Percentiles rank a stretch among this genome's conserved stretches.
phyloP scores from a whole-genome alignment of 2,797 vertebrate genomes.

The Spondyliosoma cantharus region DNA sequence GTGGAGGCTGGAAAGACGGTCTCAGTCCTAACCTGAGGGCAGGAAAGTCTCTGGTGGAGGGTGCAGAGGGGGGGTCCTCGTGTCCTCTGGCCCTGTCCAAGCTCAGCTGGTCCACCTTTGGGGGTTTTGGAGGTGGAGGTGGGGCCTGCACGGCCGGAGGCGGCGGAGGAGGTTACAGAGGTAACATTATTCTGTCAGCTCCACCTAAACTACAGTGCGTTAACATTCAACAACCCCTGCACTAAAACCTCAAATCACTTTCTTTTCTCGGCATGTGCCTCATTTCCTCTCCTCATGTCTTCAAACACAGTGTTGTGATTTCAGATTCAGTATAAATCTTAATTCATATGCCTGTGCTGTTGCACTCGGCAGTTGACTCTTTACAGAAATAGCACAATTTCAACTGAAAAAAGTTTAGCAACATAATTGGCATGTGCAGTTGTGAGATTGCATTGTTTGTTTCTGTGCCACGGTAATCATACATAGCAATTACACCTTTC shows the following conservation, averaged over 20 bases:
- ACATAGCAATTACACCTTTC: neutral
- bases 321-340: neutral
- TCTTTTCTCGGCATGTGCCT: neutral
- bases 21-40: constrained; percentile 76
- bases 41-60: constrained; percentile 88
- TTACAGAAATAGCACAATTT: neutral
- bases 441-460: neutral
- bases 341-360: neutral
- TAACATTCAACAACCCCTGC: neutral
- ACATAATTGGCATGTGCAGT: neutral
- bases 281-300: neutral
- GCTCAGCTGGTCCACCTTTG: constrained; percentile 88
- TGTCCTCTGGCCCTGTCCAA: constrained; percentile 86
- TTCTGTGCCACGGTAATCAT: neutral
- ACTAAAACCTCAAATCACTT: neutral
- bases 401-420: neutral
- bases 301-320: neutral
- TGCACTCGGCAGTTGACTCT: neutral
- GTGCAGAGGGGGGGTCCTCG: constrained; percentile 88
- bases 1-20: constrained; percentile 88
- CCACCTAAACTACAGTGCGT: neutral
- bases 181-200: constrained; percentile 67
- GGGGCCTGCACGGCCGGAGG: constrained; percentile 92
- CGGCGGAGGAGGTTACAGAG: constrained; percentile 91
- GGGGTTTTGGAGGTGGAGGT: constrained; percentile 92